phyloP scores from a whole-genome alignment of 2,113 vertebrate genomes.

The Pitta sordida region DNA sequence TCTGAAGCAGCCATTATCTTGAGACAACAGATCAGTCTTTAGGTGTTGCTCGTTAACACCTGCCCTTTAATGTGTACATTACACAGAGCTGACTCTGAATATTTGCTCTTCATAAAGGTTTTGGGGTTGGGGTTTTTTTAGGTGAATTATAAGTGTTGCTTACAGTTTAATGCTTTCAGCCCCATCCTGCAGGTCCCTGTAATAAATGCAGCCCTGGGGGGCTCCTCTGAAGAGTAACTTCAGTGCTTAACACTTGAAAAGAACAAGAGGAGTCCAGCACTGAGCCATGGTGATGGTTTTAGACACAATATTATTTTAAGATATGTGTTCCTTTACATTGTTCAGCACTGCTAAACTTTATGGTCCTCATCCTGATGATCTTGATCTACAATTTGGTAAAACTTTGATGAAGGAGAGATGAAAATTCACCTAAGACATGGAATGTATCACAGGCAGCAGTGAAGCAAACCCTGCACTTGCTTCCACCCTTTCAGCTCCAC shows the following conservation, averaged over 20 bases:
- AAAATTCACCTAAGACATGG: background rate
- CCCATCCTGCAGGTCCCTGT: background rate
- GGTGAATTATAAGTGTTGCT: background rate
- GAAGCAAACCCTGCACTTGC: background rate
- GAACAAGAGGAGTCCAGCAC: background rate
- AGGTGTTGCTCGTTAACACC: background rate
- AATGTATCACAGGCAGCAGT: background rate
- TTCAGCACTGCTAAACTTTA: background rate
- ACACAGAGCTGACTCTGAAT: background rate
- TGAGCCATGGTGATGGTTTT: background rate
- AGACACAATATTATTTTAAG: background rate
- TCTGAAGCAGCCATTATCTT: background rate
- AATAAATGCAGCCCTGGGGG: background rate
- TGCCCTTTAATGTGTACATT: background rate
- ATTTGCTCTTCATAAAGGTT: background rate
- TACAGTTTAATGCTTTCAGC: background rate
- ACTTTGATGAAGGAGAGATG: background rate
- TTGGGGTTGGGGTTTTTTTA: background rate
- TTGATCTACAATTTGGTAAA: background rate
- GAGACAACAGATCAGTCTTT: background rate
- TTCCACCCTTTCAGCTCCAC: background rate
- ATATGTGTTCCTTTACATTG: background rate
- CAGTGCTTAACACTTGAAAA: background rate
- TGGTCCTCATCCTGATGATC: background rate
- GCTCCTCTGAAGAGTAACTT: background rate